phyloP scores from a whole-genome alignment of 2,888 invertebrate species.

The Acrobasis suavella region DNA sequence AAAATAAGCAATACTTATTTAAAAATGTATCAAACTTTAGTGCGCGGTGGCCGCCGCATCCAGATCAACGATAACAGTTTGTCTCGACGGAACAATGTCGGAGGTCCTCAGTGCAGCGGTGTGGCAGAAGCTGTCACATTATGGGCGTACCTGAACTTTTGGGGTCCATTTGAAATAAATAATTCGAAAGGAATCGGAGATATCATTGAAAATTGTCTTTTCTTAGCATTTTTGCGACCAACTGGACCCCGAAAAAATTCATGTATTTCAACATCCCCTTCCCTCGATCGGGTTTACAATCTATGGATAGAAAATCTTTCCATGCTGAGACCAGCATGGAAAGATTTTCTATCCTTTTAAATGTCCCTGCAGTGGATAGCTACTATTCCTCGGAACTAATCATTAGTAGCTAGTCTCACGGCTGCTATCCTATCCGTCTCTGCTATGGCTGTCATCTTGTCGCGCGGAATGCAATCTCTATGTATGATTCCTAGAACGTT shows the following conservation, averaged over 20 bases:
- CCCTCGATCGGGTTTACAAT: too few relatives aligned
- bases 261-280: too few relatives aligned
- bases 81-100: background rate
- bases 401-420: background rate
- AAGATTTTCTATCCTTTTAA: background rate
- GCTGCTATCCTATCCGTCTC: background rate
- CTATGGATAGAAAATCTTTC: too few relatives aligned
- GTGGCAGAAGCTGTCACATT: background rate
- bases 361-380: background rate
- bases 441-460: background rate
- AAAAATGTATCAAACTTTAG: background rate
- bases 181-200: too few relatives aligned
- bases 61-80: background rate
- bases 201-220: too few relatives aligned
- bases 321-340: too few relatives aligned
- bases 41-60: background rate
- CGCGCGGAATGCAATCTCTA: slow-evolving; percentile 1
- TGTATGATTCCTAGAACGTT: slow-evolving; percentile 8
- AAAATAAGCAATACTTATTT: too few relatives aligned
- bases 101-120: background rate
- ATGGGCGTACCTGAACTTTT: too few relatives aligned
- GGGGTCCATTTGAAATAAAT: too few relatives aligned
- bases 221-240: too few relatives aligned
- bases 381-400: background rate
- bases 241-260: too few relatives aligned